These are phyloP conservation scores for Harpalus rufipes DNA, from an alignment of 2,888 invertebrate species.

Conservation along the genomic window DNA sequence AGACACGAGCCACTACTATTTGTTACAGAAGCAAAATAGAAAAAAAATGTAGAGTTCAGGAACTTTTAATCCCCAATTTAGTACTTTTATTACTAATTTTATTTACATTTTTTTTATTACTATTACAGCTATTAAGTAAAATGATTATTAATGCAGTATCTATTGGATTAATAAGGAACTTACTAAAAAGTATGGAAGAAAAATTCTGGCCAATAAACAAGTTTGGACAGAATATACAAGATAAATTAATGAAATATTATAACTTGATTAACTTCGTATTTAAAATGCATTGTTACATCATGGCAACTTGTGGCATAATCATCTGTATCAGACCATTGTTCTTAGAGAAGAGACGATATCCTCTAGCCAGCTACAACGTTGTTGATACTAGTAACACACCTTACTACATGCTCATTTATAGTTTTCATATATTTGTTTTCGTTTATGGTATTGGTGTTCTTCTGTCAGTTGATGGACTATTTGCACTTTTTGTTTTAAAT, in stretches of 20 bases:
- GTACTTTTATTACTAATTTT: background rate
- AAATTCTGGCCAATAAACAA: conserved; percentile 57
- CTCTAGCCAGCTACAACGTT: conserved; percentile 35
- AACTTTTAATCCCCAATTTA: background rate
- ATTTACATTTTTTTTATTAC: background rate
- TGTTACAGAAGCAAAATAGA: too few species aligned
- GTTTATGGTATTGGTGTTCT: conserved; percentile 38
- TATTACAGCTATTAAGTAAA: conserved; percentile 53
- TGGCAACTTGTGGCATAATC: conserved; percentile 10
- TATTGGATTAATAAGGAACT: conserved; percentile 13
- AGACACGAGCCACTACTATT: too few species aligned
- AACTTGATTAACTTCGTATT: conserved; percentile 11
- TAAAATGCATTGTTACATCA: conserved; percentile 26
- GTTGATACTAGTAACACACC: conserved; percentile 34
- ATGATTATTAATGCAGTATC: conserved; percentile 19
- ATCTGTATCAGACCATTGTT: conserved; percentile 41
- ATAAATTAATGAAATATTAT: conserved; percentile 31
- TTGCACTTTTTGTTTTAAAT: conserved; percentile 57
- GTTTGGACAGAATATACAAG: conserved; percentile 35
- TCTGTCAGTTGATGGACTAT: conserved; percentile 52
- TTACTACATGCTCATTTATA: conserved; percentile 35
- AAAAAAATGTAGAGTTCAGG: too few species aligned
- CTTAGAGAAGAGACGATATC: conserved; percentile 41
- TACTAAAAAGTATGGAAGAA: conserved; percentile 42
- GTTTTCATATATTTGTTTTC: conserved; percentile 50